phyloP scores from a whole-genome alignment of 2,888 invertebrate species.

The Tinea semifulvella region DNA sequence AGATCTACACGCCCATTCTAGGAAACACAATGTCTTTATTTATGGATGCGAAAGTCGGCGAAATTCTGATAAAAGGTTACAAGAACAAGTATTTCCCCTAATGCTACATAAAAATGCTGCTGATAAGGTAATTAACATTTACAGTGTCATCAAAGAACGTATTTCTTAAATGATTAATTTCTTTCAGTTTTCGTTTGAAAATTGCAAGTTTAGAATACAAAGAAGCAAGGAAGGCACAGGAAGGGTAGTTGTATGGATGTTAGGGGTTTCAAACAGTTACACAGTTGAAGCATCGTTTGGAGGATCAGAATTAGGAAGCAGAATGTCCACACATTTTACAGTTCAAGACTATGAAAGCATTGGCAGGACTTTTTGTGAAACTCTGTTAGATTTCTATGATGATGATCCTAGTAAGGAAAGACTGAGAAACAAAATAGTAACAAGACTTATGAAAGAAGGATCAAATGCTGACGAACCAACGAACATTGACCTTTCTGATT shows the following conservation, averaged over 20 bases:
- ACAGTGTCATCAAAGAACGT: neutral
- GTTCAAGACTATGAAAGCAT: slow-evolving; percentile 73
- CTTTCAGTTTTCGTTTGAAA: slow-evolving; percentile 89
- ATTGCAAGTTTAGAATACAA: slow-evolving; percentile 93
- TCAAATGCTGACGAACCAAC: slow-evolving; percentile 90
- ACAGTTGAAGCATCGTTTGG: slow-evolving; percentile 96
- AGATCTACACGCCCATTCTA: slow-evolving; percentile 94
- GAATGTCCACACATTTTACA: slow-evolving; percentile 85
- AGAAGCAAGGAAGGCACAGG: slow-evolving; percentile 95
- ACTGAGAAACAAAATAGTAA: slow-evolving; percentile 81
- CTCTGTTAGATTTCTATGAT: slow-evolving; percentile 90
- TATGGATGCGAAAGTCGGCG: slow-evolving; percentile 94
- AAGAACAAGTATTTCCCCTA: slow-evolving; percentile 93
- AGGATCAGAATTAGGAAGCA: slow-evolving; percentile 84
- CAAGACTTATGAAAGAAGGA: slow-evolving; percentile 80
- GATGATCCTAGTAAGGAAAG: slow-evolving; percentile 85
- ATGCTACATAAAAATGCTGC: slow-evolving; percentile 94
- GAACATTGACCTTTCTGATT: slow-evolving; percentile 86
- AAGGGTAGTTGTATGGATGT: slow-evolving; percentile 93
- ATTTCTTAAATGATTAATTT: slow-evolving; percentile 9
- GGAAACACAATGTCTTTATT: slow-evolving; percentile 94
- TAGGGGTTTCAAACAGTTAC: slow-evolving; percentile 93
- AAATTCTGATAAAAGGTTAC: slow-evolving; percentile 78
- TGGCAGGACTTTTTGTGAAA: slow-evolving; percentile 92
- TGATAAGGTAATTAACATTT: slow-evolving; percentile 74